Conservation (phyloP, 2,797 vertebrate genomes). For the Margarornis squamiger region DNA sequence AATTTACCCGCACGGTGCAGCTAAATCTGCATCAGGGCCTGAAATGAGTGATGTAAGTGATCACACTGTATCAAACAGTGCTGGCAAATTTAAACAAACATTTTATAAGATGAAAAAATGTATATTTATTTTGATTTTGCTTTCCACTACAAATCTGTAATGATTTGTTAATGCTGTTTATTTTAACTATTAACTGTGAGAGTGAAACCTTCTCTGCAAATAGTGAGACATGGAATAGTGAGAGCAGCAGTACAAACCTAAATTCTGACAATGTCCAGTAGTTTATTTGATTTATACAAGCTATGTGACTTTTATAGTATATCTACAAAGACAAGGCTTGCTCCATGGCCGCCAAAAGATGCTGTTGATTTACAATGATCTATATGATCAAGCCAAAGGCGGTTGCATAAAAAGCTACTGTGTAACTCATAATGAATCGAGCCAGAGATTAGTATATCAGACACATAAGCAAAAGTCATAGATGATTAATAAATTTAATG, state of each 20-base stretch:
- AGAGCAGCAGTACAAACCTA: not conserved
- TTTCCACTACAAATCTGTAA: constrained; percentile 10
- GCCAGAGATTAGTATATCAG: not conserved
- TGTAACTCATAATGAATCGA: not conserved
- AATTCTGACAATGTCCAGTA: not conserved
- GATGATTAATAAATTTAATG: not conserved
- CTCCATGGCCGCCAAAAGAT: not conserved
- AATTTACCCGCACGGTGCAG: not conserved
- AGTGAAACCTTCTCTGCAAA: not conserved
- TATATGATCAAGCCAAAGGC: not conserved
- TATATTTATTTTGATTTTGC: not conserved
- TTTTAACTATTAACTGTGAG: constrained; percentile 4
- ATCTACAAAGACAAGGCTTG: not conserved
- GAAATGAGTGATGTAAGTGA: not conserved
- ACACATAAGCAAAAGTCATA: not conserved
- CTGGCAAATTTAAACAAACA: not conserved
- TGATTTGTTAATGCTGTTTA: constrained; percentile 5
- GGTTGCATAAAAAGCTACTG: not conserved
- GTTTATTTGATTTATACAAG: not conserved
- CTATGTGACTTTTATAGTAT: not conserved
- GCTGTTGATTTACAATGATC: not conserved
- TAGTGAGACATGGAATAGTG: not conserved
- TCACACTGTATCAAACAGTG: not conserved
- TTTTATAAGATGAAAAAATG: not conserved
- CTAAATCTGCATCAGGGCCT: not conserved